These are phyloP conservation scores for Pseudocheirus occidentalis DNA, from an alignment of 2,797 vertebrate genomes.

Conservation along the genomic window DNA sequence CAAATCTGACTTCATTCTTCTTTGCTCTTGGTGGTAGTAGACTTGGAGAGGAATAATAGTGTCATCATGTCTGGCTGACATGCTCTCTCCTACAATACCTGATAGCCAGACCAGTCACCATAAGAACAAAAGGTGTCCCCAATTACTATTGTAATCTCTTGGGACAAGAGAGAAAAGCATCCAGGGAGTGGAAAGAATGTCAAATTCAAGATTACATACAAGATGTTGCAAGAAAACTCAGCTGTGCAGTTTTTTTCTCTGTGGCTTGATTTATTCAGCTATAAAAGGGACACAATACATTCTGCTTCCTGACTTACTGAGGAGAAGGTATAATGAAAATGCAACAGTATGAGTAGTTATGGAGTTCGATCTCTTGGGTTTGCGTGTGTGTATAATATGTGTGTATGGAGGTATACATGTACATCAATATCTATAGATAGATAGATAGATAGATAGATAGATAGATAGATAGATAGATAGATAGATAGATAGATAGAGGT, in stretches of 20 bases:
- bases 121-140: background rate
- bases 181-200: background rate
- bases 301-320: background rate
- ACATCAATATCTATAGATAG: background rate
- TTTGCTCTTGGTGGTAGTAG: background rate
- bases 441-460: background rate
- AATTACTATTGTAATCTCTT: background rate
- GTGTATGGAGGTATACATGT: background rate
- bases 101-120: background rate
- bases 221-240: background rate
- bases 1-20: background rate
- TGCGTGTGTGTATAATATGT: too few relatives aligned
- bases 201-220: background rate
- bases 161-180: background rate
- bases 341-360: background rate
- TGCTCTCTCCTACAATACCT: background rate
- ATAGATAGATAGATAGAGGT: background rate
- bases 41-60: background rate
- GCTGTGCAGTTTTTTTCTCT: background rate
- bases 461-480: background rate
- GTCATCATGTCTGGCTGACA: background rate
- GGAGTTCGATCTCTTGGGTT: background rate
- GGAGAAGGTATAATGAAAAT: background rate
- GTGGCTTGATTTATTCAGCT: background rate
- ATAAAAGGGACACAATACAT: background rate